A percentile compares a stretch with the other conserved stretches of the same genome.
These are phyloP conservation scores for Potamilus streckersoni DNA, from an alignment of 1,140 invertebrate species.

Conservation along the genomic window DNA sequence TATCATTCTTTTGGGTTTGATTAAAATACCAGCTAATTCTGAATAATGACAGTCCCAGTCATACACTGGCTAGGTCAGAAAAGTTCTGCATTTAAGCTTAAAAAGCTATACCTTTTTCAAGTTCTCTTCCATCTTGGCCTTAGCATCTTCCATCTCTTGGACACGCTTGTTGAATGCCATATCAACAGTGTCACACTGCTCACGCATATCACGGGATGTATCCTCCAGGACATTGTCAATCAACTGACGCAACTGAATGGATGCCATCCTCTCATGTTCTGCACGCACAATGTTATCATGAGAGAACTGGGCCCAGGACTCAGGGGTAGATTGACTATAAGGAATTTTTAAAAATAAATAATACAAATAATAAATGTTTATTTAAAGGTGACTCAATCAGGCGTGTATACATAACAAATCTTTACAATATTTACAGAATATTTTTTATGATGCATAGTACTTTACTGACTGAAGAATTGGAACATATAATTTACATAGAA, in stretches of 20 bases:
- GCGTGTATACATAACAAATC: background rate
- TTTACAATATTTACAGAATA: background rate
- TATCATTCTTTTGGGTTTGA: too few species aligned
- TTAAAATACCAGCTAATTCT: too few species aligned
- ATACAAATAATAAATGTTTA: background rate
- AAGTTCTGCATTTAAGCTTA: background rate
- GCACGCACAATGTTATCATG: constrained; percentile 68
- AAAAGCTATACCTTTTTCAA: constrained; percentile 62
- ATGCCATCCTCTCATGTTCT: constrained; percentile 68
- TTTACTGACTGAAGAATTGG: too few species aligned
- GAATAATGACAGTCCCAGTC: too few species aligned
- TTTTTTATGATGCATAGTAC: too few species aligned
- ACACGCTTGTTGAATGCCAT: constrained; percentile 63
- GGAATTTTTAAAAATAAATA: background rate
- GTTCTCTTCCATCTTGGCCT: constrained; percentile 67
- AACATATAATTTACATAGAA: too few species aligned
- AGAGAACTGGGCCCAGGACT: constrained; percentile 69
- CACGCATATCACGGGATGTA: constrained; percentile 67
- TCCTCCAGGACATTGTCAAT: constrained; percentile 67
- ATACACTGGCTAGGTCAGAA: too few species aligned
- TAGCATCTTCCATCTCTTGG: constrained; percentile 66
- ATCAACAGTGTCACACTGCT: constrained; percentile 67
- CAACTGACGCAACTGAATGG: constrained; percentile 65
- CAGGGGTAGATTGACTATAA: constrained; percentile 67
- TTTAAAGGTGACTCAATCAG: background rate